Base-by-base conservation (phyloP, 2,888 invertebrate genomes). In the Hydroisotoma schaefferi region DNA sequence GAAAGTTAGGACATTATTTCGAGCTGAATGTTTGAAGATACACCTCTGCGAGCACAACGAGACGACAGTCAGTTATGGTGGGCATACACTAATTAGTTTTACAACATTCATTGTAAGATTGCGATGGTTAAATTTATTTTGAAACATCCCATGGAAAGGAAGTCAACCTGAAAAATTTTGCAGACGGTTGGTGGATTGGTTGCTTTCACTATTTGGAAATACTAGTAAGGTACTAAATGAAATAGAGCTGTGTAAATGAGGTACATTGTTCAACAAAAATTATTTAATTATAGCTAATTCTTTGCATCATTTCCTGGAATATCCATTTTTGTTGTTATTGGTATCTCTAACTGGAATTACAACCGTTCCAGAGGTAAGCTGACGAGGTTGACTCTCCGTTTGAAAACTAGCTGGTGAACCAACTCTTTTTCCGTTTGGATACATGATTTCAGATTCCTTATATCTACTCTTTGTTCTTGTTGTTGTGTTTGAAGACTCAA, bases 331-430 rank as follows among this genome's bases (percentile, higher is more conserved):
- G 56, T 68, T 70, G 43, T 72, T 69, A 57, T 71, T 72, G 15
- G 72, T 60, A 43, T 72, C 72, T 43, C 68, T 61, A 8, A 72
- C 72, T 38, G 72, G 72, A 51, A 72, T 72, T 26, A 72, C 67
- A 28, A 72, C 71, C 26, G 67, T 72, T 40, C 72, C 72, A 22
- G 68, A 67, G 12, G 69, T 70, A 27, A 70, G 55, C 27, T 69
- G 69, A 33, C 49, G 55, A 15, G 63, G 60, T 43, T 69, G 67
- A 10, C 60, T 63, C 22, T 68, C 63, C 26, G 53, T 55, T 29
- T 63, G 55, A 25, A 61, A 58, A 28, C 54, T 59, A 26, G 58
- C 60, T 15, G 72, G 70, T 0, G 71, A 70, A 12, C 61, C 67
- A 1, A 65, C 63, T 22, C 72, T 64, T 40, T 59, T 53, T 37